phyloP scores from a whole-genome alignment of 2,797 vertebrate genomes.

The Gadopsis marmoratus region DNA sequence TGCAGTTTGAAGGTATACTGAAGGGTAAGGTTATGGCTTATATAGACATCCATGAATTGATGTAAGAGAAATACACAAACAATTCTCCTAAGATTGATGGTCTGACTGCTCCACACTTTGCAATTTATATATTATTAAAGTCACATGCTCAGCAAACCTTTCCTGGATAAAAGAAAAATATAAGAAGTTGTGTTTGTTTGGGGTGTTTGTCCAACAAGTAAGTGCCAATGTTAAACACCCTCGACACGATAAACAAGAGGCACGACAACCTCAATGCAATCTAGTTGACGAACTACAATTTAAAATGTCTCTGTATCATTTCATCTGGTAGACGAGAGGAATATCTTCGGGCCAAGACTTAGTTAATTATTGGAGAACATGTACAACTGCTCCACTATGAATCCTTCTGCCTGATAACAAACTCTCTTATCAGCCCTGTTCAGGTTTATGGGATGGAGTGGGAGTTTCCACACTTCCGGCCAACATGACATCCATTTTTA shows the following conservation, averaged over 20 bases:
- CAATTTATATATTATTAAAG: background rate
- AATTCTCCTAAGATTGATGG: background rate
- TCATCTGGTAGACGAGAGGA: constrained; percentile 19
- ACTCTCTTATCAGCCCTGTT: constrained; percentile 66
- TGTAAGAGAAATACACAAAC: background rate
- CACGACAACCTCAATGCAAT: constrained; percentile 14
- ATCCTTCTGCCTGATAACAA: constrained; percentile 74
- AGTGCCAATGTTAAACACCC: background rate
- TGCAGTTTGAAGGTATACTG: background rate
- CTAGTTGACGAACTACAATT: background rate
- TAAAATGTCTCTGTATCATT: constrained; percentile 13
- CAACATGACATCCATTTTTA: constrained; percentile 25
- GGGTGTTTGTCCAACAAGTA: background rate
- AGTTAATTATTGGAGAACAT: constrained; percentile 86
- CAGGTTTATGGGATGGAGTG: constrained; percentile 62
- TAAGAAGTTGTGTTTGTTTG: background rate
- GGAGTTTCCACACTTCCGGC: constrained; percentile 63
- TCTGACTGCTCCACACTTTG: background rate
- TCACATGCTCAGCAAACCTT: background rate
- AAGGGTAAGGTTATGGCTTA: background rate
- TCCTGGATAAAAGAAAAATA: too few relatives aligned
- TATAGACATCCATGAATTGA: background rate
- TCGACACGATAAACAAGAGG: background rate
- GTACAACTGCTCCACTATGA: constrained; percentile 74
- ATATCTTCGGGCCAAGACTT: constrained; percentile 61